A percentile compares a stretch with the other conserved stretches of the same genome.
phyloP scores from a whole-genome alignment of 1,140 invertebrate genomes.

The Galleria mellonella region DNA sequence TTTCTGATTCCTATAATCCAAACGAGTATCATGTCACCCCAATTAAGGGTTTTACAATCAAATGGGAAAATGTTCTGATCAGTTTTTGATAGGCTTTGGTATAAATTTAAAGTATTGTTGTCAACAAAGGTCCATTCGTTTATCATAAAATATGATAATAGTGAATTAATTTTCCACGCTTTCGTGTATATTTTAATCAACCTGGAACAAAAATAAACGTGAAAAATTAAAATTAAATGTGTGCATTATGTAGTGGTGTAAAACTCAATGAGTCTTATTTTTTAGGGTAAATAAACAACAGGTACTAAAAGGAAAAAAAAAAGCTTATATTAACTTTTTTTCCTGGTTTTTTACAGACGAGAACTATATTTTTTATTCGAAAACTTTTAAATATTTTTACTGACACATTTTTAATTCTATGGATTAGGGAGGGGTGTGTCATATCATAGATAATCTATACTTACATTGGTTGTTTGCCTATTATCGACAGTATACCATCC shows the following conservation, averaged over 20 bases:
- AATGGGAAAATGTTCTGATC: slow-evolving; percentile 20
- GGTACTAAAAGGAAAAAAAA: too few species aligned
- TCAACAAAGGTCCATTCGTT: slow-evolving; percentile 18
- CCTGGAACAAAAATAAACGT: slow-evolving; percentile 14
- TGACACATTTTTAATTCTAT: too few species aligned
- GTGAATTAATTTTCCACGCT: slow-evolving; percentile 6
- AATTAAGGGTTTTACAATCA: slow-evolving; percentile 8
- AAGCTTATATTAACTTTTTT: too few species aligned
- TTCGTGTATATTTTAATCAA: slow-evolving; percentile 16
- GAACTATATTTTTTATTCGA: too few species aligned
- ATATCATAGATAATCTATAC: slow-evolving; percentile 1
- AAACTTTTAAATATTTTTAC: too few species aligned
- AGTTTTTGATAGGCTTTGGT: slow-evolving; percentile 4
- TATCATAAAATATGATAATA: slow-evolving; percentile 12
- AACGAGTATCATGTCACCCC: neutral
- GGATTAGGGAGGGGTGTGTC: too few species aligned
- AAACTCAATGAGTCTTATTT: too few species aligned
- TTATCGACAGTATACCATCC: slow-evolving; percentile 8
- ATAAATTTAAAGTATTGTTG: slow-evolving; percentile 7
- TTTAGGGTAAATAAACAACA: too few species aligned
- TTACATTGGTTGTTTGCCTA: slow-evolving; percentile 10
- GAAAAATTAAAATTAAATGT: too few species aligned
- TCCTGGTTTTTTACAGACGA: too few species aligned
- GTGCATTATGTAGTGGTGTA: too few species aligned
- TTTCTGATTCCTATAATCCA: slow-evolving; percentile 18